Base-by-base conservation (phyloP, 2,113 vertebrate species). In the Callionymus lyra region DNA sequence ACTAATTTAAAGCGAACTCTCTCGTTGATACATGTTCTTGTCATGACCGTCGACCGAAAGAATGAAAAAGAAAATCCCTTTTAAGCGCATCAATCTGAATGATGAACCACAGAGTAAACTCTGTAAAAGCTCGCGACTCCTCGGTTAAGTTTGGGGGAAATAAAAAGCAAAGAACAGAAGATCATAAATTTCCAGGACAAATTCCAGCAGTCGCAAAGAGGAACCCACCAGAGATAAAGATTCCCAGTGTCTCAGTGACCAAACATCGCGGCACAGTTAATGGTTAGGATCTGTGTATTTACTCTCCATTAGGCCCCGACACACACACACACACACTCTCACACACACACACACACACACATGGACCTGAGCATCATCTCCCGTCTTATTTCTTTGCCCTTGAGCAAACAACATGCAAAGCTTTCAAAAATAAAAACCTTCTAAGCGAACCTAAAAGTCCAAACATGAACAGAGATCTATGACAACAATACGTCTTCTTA, bases 361-460 rank as follows among this genome's bases (percentile, higher is more conserved):
- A 14, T 56, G 62, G 79, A 79, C 68, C 66, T 56, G 49, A 34
- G 38, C 63, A 56, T 79, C 54, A 72, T 63, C 59, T 52, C 53
- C 51, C 47, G 61, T 38, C n/a, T n/a, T n/a, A n/a, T n/a, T n/a
- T n/a, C n/a, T n/a, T n/a, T n/a, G n/a, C n/a, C n/a, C n/a, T n/a
- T n/a, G n/a, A n/a, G n/a, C n/a, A n/a, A 83, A 89, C 91, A 86
- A 91, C 71, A 85, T 31, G 16, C 3, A 57, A 31, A 53, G n/a
- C n/a, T n/a, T n/a, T n/a, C n/a, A n/a, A n/a, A n/a, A n/a, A n/a
- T n/a, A n/a, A n/a, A n/a, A n/a, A n/a, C 59, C 52, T n/a, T 31
- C 8, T 43, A 62, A 31, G 27, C n/a, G n/a, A n/a, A n/a, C n/a
- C n/a, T n/a, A n/a, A n/a, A n/a, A n/a, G n/a, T n/a, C n/a, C n/a